phyloP scores from a whole-genome alignment of 2,113 vertebrate genomes.

The Albula glossodonta region DNA sequence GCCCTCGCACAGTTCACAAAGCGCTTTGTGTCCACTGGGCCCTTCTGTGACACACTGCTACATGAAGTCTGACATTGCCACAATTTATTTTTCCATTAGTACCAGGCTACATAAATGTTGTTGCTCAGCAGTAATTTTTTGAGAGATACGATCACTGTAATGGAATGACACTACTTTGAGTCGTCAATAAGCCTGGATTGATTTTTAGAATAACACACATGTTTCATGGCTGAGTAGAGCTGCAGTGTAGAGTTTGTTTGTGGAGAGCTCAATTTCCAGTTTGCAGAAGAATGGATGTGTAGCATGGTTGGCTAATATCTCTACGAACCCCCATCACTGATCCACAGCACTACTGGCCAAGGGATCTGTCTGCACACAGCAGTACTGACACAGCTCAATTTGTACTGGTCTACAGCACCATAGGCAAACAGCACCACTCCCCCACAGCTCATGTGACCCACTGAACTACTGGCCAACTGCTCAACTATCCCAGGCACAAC shows the following conservation, averaged over 20 bases:
- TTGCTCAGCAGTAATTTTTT: neutral
- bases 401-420: neutral
- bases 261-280: neutral
- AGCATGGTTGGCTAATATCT: neutral
- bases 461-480: neutral
- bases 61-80: conserved; percentile 28
- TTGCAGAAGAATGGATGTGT: neutral
- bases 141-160: conserved; percentile 37
- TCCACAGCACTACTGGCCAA: neutral
- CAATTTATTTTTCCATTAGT: conserved; percentile 54
- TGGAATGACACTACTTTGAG: conserved; percentile 47
- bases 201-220: conserved; percentile 27
- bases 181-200: conserved; percentile 46
- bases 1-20: conserved; percentile 10
- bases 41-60: neutral
- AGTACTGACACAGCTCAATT: neutral
- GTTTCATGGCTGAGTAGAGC: conserved; percentile 28
- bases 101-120: conserved; percentile 12
- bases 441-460: neutral
- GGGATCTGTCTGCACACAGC: neutral
- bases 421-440: neutral
- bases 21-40: conserved; percentile 5
- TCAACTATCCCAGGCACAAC: neutral
- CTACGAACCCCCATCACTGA: neutral
- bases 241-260: conserved; percentile 37